Conservation (phyloP, 64 coral and sea anemone species). For the Montipora capricornis region DNA sequence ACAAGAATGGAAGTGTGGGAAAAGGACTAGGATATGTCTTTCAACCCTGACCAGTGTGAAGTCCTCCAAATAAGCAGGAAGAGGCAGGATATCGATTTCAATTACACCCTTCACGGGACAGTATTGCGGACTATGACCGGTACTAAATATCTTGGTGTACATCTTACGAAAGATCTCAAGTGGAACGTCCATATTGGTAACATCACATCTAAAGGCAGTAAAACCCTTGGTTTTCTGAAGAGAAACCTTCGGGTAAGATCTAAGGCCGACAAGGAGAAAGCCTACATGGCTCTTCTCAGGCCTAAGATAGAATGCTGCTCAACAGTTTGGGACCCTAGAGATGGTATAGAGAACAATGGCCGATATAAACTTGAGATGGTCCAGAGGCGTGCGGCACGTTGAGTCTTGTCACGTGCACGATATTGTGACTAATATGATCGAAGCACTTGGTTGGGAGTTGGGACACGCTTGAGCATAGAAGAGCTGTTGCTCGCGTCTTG, state of each 20-base stretch:
- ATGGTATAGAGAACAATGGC: conserved; percentile 7
- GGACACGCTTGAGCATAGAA: too few relatives aligned
- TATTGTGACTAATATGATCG: too few relatives aligned
- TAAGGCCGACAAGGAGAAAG: background rate
- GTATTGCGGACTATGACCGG: background rate
- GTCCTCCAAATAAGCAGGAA: background rate
- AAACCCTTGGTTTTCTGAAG: background rate
- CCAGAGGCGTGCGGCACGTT: too few relatives aligned
- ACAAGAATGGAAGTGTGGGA: background rate
- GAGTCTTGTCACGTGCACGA: background rate
- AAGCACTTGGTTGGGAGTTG: too few relatives aligned
- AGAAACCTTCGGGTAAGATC: background rate
- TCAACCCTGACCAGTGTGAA: background rate
- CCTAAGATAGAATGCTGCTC: too few relatives aligned
- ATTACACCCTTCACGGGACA: background rate
- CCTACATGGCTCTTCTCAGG: background rate
- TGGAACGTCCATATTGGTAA: background rate
- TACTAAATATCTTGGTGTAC: background rate
- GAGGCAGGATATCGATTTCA: background rate
- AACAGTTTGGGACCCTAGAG: background rate
- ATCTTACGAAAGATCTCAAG: background rate
- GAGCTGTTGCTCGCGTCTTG: too few relatives aligned
- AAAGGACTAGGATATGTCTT: background rate
- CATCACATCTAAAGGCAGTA: background rate
- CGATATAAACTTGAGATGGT: background rate